A percentile compares a stretch with the other conserved stretches of the same genome.
phyloP scores from a whole-genome alignment of 2,113 vertebrate species.

The human (Homo sapiens) region DNA sequence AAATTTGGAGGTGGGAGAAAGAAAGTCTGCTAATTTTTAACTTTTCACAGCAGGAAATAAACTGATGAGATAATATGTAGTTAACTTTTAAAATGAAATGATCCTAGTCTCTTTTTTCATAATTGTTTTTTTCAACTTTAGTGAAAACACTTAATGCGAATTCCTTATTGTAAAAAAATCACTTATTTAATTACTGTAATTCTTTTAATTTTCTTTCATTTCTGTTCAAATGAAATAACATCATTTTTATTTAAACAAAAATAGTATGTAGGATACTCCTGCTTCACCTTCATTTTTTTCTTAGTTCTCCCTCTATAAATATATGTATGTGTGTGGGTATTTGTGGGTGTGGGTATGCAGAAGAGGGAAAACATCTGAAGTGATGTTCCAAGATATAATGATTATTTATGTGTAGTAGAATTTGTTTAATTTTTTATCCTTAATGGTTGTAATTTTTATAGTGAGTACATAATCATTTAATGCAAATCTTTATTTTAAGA shows the following conservation, averaged over 20 bases:
- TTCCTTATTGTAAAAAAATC: background rate
- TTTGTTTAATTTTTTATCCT: background rate
- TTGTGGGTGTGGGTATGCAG: background rate
- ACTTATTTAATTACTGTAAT: background rate
- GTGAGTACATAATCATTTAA: background rate
- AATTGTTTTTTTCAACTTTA: conserved; percentile 6
- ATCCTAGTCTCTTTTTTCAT: background rate
- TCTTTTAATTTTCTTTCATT: conserved; percentile 21
- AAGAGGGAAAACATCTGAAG: background rate
- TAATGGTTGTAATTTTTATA: background rate
- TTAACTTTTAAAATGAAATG: background rate
- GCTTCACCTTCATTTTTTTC: background rate
- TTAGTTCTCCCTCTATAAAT: conserved; percentile 11
- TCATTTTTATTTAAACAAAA: conserved; percentile 38
- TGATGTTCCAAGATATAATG: background rate
- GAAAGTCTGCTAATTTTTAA: background rate
- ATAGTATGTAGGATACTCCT: background rate
- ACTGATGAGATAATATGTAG: background rate
- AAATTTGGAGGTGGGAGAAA: background rate
- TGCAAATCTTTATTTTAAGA: conserved; percentile 26
- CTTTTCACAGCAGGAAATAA: conserved; percentile 28
- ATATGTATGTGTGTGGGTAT: background rate
- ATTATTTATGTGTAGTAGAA: background rate
- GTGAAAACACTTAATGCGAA: conserved; percentile 22
- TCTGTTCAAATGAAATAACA: background rate